Evolutionary conservation across 2,113 vertebrate genomes (phyloP), one percentile per base, ranked within the genome.

Genomic region (Cryptomyrus ogoouensis): DNA sequence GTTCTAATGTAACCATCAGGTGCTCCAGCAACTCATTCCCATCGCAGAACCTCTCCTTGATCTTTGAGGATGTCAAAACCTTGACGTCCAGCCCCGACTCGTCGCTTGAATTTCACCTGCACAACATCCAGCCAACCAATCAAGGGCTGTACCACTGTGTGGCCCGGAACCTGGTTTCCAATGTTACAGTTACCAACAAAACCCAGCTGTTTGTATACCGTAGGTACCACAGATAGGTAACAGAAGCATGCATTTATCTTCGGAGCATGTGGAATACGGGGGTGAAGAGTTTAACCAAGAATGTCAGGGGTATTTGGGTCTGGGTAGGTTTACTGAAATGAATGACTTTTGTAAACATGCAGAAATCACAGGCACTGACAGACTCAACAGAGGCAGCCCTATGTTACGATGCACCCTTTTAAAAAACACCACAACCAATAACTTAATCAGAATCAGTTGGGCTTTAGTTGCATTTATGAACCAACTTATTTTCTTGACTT

Each of bases 161-260:
- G 17, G 95, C 95, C 52, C 87, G 24, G 31, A 96, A 97, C 92
- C 1, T 4, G 1, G 44, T 95, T n/a, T 96, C 94, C 3, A 88
- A 92, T 3, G 93, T 89, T 42, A 90, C 9, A 0, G 90, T 50
- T 27, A 90, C 86, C 12, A 91, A 80, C 85, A 96, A 93, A 92
- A 83, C 90, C 0, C 91, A 96, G 91, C 95, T 98, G 92, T 94
- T 98, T 6, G 96, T 98, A n/a, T 98, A 97, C 94, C 94, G 97
- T 98, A 93, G 92, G 96, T 96, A 62, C 17, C 13, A 47, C 15
- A 35, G 21, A 87, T 90, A 8, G 50, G 19, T 21, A 62, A 87
- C 49, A 35, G 53, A 35, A 87, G 39, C 19, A 47, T 39, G 17
- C 77, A 83, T 83, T 46, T 50, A 50, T 27, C 46, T n/a, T 50